Conservation (phyloP, 2,797 vertebrate species). For the Coregonus sp. region DNA sequence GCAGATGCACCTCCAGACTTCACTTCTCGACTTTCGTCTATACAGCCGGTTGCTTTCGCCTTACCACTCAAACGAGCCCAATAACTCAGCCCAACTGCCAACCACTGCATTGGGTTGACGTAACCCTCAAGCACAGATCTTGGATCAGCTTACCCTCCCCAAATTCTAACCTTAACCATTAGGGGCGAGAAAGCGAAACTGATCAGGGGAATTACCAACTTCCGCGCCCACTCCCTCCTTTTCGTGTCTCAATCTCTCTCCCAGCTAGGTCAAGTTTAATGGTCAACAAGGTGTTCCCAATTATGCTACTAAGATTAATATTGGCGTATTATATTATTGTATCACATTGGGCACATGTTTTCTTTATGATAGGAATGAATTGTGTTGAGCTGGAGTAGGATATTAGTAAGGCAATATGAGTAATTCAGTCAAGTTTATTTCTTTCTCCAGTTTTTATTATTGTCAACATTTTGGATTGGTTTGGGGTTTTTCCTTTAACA, state of each 20-base stretch:
- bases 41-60: not conserved
- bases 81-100: not conserved
- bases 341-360: not conserved
- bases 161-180: not conserved
- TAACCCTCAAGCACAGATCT: slow-evolving; percentile 15
- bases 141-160: not conserved
- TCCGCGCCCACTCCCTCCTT: not conserved
- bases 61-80: slow-evolving; percentile 51
- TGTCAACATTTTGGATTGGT: not conserved
- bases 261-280: slow-evolving; percentile 51
- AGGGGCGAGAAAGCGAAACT: not conserved
- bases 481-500: not conserved
- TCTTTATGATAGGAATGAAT: too few relatives aligned
- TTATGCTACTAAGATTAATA: not conserved
- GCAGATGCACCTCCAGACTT: too few relatives aligned
- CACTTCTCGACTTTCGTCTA: not conserved
- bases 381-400: too few relatives aligned
- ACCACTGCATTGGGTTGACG: not conserved
- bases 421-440: not conserved
- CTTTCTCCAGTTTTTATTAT: not conserved
- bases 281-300: not conserved
- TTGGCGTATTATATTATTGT: not conserved
- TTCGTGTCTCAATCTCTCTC: not conserved
- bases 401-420: too few relatives aligned
- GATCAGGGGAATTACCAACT: not conserved